Base-by-base conservation (phyloP, 1,140 invertebrate species). In the Teleopsis dalmanni region DNA sequence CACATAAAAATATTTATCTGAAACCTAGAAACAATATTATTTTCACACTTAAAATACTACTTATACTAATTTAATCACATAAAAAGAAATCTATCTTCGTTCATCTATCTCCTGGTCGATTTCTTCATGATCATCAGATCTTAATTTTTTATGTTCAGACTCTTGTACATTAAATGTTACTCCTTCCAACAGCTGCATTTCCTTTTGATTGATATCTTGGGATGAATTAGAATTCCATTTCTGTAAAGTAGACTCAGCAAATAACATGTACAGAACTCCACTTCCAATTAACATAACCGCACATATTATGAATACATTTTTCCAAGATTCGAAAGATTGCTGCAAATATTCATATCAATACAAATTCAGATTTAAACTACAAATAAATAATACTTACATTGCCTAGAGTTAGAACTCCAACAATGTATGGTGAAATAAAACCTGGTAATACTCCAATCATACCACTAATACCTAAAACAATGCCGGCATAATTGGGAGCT, bases 261-360 rank as follows among this genome's bases (percentile, higher is more conserved):
- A 81, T 0, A 78, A 40, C 0, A 77, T 53, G 29, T 79, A 83
- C 4, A 77, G 42, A 2, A 78, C 48, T 16, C 78, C 76, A 21
- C 76, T 73, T n/a, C 70, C 48, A 3, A 75, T 58, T 0, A 81
- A 55, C 64, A 80, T 78, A 0, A 53, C 55, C 3, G 78, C 72
- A 0, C 76, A 71, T 4, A 85, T 76, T 16, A 81, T 57, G 52
- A 81, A 84, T 1, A 84, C 80, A 50, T 79, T 69, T 53, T 79
- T 76, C 82, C 82, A 85, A 52, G 81, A 79, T 2, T 72, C 72
- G 22, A 79, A 73, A 0, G 80, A 82, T 81, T 84, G 80, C 81
- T 85, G 54, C 0, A 71, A 26, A n/a, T 23, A 26, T 14, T 37
- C 35, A 35, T n/a, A 26, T 19, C 3, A 10, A 33, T 8, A 10